Percentiles rank a stretch among this genome's conserved stretches.
These are phyloP conservation scores for Pollenia labialis DNA, from an alignment of 2,888 invertebrate species.

Conservation along the genomic window DNA sequence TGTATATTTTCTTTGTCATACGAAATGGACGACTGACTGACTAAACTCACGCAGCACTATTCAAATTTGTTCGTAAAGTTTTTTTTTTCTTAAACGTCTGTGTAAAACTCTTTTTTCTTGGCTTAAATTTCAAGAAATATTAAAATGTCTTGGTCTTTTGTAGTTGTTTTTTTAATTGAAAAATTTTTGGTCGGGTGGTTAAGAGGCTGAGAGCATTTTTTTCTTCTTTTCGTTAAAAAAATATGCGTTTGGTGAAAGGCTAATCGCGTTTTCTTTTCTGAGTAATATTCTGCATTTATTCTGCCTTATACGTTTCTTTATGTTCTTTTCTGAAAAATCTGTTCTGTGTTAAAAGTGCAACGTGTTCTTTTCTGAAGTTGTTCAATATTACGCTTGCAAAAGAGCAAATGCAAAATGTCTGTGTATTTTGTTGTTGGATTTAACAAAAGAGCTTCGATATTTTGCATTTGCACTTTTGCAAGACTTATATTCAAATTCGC, in stretches of 20 bases:
- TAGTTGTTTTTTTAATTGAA: not conserved
- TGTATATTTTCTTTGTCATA: conserved; percentile 47
- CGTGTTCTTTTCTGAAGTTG: no score
- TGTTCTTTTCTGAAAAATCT: no score
- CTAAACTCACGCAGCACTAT: conserved; percentile 63
- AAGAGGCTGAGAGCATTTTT: not conserved
- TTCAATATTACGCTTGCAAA: no score
- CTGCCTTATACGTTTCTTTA: no score
- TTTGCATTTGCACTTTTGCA: no score
- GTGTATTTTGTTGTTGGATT: no score
- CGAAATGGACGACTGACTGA: conserved; percentile 50
- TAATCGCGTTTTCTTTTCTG: no score
- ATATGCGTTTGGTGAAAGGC: conserved; percentile 46
- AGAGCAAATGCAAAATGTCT: no score
- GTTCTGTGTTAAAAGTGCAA: no score
- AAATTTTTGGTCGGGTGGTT: conserved; percentile 19
- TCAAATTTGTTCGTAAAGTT: conserved; percentile 2
- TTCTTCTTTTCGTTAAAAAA: not conserved
- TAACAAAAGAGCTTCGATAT: no score
- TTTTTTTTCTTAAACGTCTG: not conserved
- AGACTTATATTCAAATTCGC: no score
- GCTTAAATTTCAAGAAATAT: conserved; percentile 9
- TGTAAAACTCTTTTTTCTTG: conserved; percentile 21
- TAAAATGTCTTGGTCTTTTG: conserved; percentile 21
- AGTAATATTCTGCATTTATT: no score